Conservation (phyloP, 2,797 vertebrate species). For the Neoniphon sammara region DNA sequence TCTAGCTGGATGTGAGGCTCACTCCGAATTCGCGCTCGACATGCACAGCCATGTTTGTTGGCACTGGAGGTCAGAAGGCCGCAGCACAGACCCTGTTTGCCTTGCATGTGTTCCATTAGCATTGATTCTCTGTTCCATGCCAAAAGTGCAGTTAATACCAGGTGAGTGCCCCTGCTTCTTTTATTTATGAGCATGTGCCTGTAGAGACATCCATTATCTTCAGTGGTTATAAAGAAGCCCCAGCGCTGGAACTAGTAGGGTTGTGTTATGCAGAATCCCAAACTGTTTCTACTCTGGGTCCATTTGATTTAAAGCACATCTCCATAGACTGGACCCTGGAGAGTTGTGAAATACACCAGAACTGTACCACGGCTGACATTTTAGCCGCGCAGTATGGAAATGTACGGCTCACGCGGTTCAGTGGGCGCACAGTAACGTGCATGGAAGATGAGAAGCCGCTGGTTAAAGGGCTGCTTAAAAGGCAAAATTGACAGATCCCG, state of each 20-base stretch:
- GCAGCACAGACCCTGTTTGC: slow-evolving; percentile 54
- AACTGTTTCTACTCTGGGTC: slow-evolving; percentile 33
- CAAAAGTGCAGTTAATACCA: slow-evolving; percentile 67
- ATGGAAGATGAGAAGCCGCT: slow-evolving; percentile 52
- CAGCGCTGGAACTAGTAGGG: slow-evolving; percentile 33
- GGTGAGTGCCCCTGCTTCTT: slow-evolving; percentile 62
- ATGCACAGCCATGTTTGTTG: slow-evolving; percentile 60
- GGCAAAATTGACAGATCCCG: slow-evolving; percentile 35
- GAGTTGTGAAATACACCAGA: slow-evolving; percentile 37
- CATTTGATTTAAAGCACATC: slow-evolving; percentile 56
- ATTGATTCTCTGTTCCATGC: slow-evolving; percentile 67
- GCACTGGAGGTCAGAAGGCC: slow-evolving; percentile 69
- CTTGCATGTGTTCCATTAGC: slow-evolving; percentile 71
- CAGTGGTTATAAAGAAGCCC: slow-evolving; percentile 51
- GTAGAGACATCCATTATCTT: slow-evolving; percentile 76
- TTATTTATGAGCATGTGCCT: slow-evolving; percentile 79
- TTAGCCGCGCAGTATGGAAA: slow-evolving; percentile 45
- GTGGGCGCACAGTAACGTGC: slow-evolving; percentile 4
- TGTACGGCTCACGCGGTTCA: slow-evolving; percentile 41
- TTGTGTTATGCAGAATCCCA: slow-evolving; percentile 47
- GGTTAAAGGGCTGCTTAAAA: slow-evolving; percentile 51
- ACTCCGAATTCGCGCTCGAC: slow-evolving; percentile 51
- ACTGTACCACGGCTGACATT: slow-evolving; percentile 39
- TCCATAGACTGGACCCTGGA: slow-evolving; percentile 46
- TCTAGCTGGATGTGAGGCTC: slow-evolving; percentile 46